These are phyloP conservation scores for Scyliorhinus canicula DNA, from an alignment of 2,797 vertebrate genomes.

Conservation along the genomic window DNA sequence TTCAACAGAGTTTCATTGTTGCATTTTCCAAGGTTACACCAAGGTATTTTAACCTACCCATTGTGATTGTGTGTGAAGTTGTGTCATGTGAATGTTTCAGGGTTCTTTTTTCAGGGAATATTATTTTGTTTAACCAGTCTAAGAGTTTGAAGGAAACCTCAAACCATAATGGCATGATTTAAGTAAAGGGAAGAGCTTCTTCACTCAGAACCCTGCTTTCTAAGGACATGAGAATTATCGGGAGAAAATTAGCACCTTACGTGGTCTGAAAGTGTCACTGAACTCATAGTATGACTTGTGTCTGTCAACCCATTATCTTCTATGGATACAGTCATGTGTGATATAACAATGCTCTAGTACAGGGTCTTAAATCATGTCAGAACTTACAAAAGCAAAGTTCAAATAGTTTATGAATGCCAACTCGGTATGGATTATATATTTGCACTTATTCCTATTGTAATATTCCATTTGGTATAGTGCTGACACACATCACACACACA, in stretches of 20 bases:
- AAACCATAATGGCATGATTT: not conserved
- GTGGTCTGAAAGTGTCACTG: not conserved
- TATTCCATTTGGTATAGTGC: not conserved
- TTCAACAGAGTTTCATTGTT: constrained; percentile 14
- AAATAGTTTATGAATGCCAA: not conserved
- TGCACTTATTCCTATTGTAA: not conserved
- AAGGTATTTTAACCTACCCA: not conserved
- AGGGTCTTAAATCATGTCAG: not conserved
- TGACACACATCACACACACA: not conserved
- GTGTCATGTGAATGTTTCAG: not conserved
- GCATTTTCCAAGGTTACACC: not conserved
- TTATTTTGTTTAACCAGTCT: not conserved
- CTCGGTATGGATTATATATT: not conserved
- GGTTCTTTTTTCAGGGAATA: not conserved
- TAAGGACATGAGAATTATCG: not conserved
- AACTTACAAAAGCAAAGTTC: not conserved
- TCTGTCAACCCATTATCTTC: not conserved
- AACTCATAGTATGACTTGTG: not conserved
- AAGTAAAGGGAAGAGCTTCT: not conserved
- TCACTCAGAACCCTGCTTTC: not conserved
- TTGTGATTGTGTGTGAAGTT: not conserved
- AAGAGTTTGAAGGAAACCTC: not conserved
- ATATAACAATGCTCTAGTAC: not conserved
- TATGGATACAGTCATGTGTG: not conserved
- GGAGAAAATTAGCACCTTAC: not conserved